Evolutionary conservation across 2,888 invertebrate genomes (phyloP), one percentile per base, ranked within the genome.

Genomic region (Phaonia tiefii): DNA sequence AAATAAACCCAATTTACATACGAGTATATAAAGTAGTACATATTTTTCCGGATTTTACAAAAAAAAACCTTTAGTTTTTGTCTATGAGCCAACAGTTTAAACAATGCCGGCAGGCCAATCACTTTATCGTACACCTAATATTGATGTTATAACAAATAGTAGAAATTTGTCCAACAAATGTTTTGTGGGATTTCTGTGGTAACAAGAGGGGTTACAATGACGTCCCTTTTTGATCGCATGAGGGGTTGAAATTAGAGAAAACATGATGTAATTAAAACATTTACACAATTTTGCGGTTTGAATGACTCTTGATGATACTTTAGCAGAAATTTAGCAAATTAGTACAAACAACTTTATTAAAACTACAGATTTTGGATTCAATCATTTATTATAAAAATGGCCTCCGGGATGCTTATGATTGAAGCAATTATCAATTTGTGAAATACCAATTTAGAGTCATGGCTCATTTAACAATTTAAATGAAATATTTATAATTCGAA

Each of bases 391-490:
- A n/a, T n/a, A n/a, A n/a, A 46, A 46, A 4, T 17, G 17, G 17
- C 46, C 1, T 1, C n/a, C 20, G 2, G 22, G 1, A 25, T 54
- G 54, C 10, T n/a, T n/a, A n/a, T n/a, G n/a, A n/a, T n/a, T n/a
- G n/a, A n/a, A n/a, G n/a, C n/a, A n/a, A n/a, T n/a, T n/a, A n/a
- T n/a, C n/a, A n/a, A n/a, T n/a, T n/a, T n/a, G n/a, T n/a, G n/a
- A n/a, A n/a, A n/a, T n/a, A n/a, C n/a, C n/a, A n/a, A n/a, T n/a
- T n/a, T n/a, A n/a, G n/a, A n/a, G n/a, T n/a, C n/a, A n/a, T 46
- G 80, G 44, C 51, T 76, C 73, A 80, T 80, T 80, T 58, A 76
- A 66, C 73, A 76, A 58, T 49, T 73, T 80, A 80, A n/a, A 80
- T 80, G 56, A 75, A n/a, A 42, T 60, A 49, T 15, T 71, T 72